Conservation (phyloP, 2,888 invertebrate species). For the Chrysotoxum bicinctum region DNA sequence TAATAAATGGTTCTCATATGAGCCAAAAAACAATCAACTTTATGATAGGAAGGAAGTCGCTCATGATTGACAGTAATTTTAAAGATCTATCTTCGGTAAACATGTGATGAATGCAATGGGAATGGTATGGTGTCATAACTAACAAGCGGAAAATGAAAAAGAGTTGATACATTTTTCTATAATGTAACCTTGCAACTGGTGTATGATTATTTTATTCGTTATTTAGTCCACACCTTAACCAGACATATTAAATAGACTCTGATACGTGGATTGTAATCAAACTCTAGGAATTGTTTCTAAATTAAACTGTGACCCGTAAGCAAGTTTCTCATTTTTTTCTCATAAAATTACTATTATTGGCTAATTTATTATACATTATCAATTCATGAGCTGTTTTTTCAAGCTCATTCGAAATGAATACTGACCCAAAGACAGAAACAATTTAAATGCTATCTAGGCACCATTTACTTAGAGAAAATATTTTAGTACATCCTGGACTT, state of each 20-base stretch:
- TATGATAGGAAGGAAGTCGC: slow-evolving; percentile 23
- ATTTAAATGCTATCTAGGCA: too few relatives aligned
- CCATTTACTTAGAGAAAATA: too few relatives aligned
- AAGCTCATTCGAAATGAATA: too few relatives aligned
- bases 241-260: neutral
- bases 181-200: neutral
- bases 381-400: too few relatives aligned
- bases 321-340: too few relatives aligned
- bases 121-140: slow-evolving; percentile 3
- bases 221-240: neutral
- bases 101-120: neutral
- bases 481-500: too few relatives aligned
- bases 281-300: neutral
- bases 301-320: too few relatives aligned
- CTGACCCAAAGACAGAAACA: too few relatives aligned
- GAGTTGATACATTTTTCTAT: neutral
- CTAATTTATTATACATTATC: too few relatives aligned
- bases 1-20: slow-evolving; percentile 1
- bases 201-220: neutral
- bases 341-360: too few relatives aligned
- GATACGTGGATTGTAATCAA: neutral
- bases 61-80: slow-evolving; percentile 19
- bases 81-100: slow-evolving; percentile 11
- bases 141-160: slow-evolving; percentile 19
- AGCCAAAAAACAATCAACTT: neutral